Conservation (phyloP, 2,888 invertebrate species). For the Trachelus troglodyta region DNA sequence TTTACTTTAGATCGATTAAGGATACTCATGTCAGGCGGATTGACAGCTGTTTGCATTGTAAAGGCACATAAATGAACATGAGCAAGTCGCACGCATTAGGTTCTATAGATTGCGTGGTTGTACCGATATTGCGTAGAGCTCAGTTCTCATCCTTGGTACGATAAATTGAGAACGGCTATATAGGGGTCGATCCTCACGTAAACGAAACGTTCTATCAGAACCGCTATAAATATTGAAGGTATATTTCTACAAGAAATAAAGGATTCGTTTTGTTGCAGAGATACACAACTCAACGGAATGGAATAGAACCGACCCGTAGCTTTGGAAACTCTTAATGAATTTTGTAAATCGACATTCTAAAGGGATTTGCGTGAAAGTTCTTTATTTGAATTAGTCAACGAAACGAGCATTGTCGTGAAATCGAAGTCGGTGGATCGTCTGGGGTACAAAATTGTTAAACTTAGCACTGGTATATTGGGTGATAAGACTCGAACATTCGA, state of each 20-base stretch:
- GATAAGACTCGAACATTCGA: neutral
- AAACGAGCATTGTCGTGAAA: neutral
- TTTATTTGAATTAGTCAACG: neutral
- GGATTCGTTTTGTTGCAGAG: neutral
- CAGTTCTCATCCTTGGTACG: neutral
- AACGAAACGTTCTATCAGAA: neutral
- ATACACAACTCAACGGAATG: neutral
- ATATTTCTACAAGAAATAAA: neutral
- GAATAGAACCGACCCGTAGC: neutral
- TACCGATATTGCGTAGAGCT: neutral
- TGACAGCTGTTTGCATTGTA: neutral
- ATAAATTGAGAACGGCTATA: neutral
- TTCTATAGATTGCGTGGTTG: neutral
- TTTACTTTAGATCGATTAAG: neutral
- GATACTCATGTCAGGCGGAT: neutral
- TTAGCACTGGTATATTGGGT: neutral
- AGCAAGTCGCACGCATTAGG: neutral
- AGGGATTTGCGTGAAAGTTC: neutral
- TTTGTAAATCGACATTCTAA: neutral
- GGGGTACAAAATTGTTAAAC: neutral
- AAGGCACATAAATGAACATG: neutral
- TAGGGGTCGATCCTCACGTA: neutral
- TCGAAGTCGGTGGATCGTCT: neutral
- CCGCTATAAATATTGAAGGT: neutral
- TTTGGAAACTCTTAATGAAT: conserved; percentile 4